These are phyloP conservation scores for Pherbina coryleti DNA, from an alignment of 2,888 invertebrate genomes.

Conservation along the genomic window DNA sequence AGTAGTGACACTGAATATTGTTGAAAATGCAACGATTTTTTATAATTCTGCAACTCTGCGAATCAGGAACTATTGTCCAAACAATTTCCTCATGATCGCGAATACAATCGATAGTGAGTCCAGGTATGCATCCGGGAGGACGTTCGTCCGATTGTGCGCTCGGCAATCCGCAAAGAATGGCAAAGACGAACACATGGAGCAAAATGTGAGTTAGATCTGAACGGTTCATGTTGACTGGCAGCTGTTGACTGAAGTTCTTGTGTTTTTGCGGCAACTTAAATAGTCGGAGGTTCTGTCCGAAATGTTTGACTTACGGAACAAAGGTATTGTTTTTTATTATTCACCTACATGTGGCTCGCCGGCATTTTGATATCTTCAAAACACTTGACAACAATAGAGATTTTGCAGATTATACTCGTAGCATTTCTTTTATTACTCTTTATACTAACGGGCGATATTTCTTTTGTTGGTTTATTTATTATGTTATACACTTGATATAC, in stretches of 20 bases:
- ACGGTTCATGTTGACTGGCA: neutral
- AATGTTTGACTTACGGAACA: neutral
- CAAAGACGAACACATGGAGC: neutral
- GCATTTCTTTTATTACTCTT: too few relatives aligned
- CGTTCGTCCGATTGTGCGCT: neutral
- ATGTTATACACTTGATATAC: too few relatives aligned
- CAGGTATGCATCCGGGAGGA: neutral
- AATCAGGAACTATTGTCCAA: neutral
- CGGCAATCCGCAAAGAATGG: neutral
- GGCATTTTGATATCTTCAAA: too few relatives aligned
- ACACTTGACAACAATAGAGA: too few relatives aligned
- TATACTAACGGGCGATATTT: too few relatives aligned
- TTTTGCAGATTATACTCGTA: too few relatives aligned
- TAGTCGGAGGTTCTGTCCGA: neutral
- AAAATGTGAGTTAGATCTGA: too few relatives aligned
- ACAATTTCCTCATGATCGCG: neutral
- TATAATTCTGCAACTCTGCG: neutral
- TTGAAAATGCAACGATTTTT: slow-evolving; percentile 6
- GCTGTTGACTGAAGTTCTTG: neutral
- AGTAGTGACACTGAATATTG: neutral
- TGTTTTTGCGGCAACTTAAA: neutral
- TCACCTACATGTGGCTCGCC: too few relatives aligned
- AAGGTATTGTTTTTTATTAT: too few relatives aligned
- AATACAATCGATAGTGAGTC: slow-evolving; percentile 8
- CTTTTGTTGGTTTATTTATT: too few relatives aligned